Conservation (phyloP, 2,888 invertebrate genomes). For the Peribatodes rhomboidaria region DNA sequence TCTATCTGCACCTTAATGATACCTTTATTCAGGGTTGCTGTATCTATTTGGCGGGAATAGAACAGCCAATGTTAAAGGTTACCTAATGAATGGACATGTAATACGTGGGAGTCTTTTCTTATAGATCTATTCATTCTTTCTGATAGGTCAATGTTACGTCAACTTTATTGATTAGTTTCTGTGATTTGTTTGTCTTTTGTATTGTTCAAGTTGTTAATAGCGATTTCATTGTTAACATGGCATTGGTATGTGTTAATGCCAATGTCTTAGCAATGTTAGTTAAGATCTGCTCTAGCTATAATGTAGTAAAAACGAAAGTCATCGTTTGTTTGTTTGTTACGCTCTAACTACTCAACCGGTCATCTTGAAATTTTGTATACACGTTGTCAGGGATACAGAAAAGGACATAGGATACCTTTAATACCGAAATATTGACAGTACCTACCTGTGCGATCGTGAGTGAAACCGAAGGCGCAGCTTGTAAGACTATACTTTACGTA, state of each 20-base stretch:
- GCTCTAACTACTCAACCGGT: too few relatives aligned
- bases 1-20: constrained; percentile 32
- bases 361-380: too few relatives aligned
- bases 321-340: too few relatives aligned
- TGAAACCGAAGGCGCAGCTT: too few relatives aligned
- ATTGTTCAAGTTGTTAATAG: not conserved
- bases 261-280: not conserved
- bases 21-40: constrained; percentile 66
- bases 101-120: constrained; percentile 22
- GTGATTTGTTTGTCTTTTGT: constrained; percentile 2
- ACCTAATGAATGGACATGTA: constrained; percentile 19
- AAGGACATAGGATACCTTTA: too few relatives aligned
- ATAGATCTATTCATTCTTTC: constrained; percentile 13
- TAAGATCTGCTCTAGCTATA: too few relatives aligned
- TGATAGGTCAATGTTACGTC: constrained; percentile 20
- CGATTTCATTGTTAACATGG: not conserved
- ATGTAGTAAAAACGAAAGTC: too few relatives aligned
- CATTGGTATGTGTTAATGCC: not conserved
- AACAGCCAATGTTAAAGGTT: constrained; percentile 55
- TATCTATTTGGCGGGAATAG: constrained; percentile 23
- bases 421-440: too few relatives aligned
- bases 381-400: too few relatives aligned
- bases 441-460: too few relatives aligned
- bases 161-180: constrained; percentile 13
- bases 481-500: too few relatives aligned